Evolutionary conservation across 2,797 vertebrate species (phyloP).

Genomic region (Melanotaenia maccullochi): DNA sequence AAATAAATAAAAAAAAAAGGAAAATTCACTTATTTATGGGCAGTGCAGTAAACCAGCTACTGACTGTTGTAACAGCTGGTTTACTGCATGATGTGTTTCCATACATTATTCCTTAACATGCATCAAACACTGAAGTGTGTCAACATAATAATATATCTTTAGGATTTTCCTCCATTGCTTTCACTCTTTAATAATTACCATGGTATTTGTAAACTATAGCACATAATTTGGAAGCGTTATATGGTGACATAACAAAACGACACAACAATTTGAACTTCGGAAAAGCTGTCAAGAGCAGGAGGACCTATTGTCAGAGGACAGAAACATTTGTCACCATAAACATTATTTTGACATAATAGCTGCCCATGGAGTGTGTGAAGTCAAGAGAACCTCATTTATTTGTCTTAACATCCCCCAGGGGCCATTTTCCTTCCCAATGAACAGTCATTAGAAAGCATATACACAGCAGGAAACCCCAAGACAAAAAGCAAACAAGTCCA

Average conservation of each 20-base stretch:
- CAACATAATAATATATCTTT: constrained; percentile 39
- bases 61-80: neutral
- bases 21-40: neutral
- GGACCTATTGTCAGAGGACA: constrained; percentile 29
- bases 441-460: constrained; percentile 59
- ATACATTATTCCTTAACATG: neutral
- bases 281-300: constrained; percentile 55
- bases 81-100: neutral
- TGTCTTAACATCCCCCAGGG: constrained; percentile 54
- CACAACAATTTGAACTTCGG: constrained; percentile 62
- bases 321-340: constrained; percentile 59
- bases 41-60: neutral
- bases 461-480: constrained; percentile 57
- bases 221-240: constrained; percentile 52
- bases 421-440: constrained; percentile 52
- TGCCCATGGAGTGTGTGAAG: constrained; percentile 55
- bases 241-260: constrained; percentile 53
- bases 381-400: constrained; percentile 65
- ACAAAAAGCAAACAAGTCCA: constrained; percentile 61
- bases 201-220: constrained; percentile 56
- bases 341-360: constrained; percentile 74
- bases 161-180: constrained; percentile 24
- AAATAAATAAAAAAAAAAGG: no score
- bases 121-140: constrained; percentile 27
- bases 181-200: constrained; percentile 30